These are phyloP conservation scores for Edolisoma coerulescens DNA, from an alignment of 2,113 vertebrate genomes.

Conservation along the genomic window DNA sequence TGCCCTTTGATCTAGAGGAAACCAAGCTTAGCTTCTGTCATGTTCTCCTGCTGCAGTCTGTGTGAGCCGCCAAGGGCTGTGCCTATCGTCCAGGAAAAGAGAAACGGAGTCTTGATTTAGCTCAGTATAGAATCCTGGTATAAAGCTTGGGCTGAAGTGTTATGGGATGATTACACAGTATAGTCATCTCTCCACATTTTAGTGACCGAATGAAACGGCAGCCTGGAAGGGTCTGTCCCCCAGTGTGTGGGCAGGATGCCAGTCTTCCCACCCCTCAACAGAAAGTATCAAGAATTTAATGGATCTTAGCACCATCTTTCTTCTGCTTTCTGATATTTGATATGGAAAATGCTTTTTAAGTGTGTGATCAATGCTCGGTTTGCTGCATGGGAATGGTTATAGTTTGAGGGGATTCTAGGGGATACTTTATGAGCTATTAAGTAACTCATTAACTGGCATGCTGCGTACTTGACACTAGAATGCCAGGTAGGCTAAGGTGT, in stretches of 20 bases:
- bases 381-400: background rate
- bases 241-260: background rate
- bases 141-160: background rate
- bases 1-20: conserved; percentile 38
- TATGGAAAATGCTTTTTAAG: background rate
- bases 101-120: background rate
- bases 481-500: background rate
- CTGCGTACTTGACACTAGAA: background rate
- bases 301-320: background rate
- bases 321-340: background rate
- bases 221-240: background rate
- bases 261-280: background rate
- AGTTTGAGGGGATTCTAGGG: background rate
- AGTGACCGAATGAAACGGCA: background rate
- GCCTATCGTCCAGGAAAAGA: background rate
- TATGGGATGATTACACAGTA: background rate
- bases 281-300: background rate
- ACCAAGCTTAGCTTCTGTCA: background rate
- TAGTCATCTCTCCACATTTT: background rate
- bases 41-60: rapidly evolving
- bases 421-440: conserved; percentile 31
- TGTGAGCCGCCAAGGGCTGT: background rate
- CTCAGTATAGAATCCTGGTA: background rate
- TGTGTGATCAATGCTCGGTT: background rate
- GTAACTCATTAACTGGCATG: conserved; percentile 34